These are phyloP conservation scores for Nannobrachium achirus DNA, from an alignment of 2,113 vertebrate species.

Conservation along the genomic window DNA sequence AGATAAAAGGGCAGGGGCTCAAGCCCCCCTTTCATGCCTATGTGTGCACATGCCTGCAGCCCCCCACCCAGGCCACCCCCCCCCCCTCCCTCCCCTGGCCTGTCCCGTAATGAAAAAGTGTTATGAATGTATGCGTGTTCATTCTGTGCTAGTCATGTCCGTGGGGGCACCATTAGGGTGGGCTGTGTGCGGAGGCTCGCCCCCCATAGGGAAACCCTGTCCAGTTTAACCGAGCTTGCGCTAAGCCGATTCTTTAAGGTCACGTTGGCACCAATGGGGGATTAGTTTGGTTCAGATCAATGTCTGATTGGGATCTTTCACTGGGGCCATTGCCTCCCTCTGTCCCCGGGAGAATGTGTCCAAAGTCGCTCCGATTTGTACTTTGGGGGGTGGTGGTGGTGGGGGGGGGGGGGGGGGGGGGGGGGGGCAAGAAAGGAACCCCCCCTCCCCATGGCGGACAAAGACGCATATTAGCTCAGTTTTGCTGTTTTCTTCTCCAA, in stretches of 20 bases:
- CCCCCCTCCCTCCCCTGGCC: conserved; percentile 57
- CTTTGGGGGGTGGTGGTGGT: conserved; percentile 48
- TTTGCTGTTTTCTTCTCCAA: conserved; percentile 78
- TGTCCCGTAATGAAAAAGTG: conserved; percentile 75
- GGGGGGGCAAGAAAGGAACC: conserved; percentile 73
- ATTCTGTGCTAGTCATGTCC: conserved; percentile 75
- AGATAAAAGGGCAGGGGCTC: too few relatives aligned
- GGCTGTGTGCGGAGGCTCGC: conserved; percentile 48
- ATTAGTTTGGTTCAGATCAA: conserved; percentile 85
- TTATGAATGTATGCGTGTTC: conserved; percentile 85
- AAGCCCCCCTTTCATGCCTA: too few relatives aligned
- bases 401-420: conserved; percentile 47
- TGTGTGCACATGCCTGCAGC: too few relatives aligned
- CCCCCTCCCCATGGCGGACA: conserved; percentile 75
- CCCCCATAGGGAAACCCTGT: conserved; percentile 77
- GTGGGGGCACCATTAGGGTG: conserved; percentile 79
- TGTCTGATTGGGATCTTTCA: conserved; percentile 82
- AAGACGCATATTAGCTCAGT: conserved; percentile 83
- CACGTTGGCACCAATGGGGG: conserved; percentile 85
- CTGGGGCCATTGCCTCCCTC: conserved; percentile 75
- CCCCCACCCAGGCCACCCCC: too few relatives aligned
- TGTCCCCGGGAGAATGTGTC: conserved; percentile 73
- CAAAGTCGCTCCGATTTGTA: conserved; percentile 81
- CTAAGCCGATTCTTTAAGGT: conserved; percentile 86
- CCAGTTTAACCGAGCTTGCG: conserved; percentile 82